Conservation (phyloP, 2,113 vertebrate species). For the Mugil cephalus region DNA sequence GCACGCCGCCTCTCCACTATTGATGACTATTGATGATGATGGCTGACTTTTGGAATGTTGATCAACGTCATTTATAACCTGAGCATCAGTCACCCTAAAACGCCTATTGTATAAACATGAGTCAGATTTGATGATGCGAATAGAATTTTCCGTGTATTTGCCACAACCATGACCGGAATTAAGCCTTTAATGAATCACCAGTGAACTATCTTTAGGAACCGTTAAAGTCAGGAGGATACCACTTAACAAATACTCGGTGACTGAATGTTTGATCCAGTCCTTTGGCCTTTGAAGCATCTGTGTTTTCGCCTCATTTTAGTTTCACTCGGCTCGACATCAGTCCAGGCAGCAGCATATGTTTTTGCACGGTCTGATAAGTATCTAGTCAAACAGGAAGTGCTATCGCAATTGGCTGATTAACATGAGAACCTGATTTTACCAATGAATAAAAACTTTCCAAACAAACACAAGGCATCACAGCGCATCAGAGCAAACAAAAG, state of each 20-base stretch:
- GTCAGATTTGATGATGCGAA: too few relatives aligned
- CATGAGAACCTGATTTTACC: slow-evolving; percentile 60
- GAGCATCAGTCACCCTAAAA: background rate
- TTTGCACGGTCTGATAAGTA: slow-evolving; percentile 57
- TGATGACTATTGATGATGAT: too few relatives aligned
- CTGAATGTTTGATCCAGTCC: slow-evolving; percentile 48
- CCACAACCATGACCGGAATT: background rate
- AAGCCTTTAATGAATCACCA: background rate
- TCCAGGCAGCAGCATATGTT: slow-evolving; percentile 48
- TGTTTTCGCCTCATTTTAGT: slow-evolving; percentile 62
- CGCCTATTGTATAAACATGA: background rate
- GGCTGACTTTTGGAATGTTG: too few relatives aligned
- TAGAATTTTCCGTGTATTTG: too few relatives aligned
- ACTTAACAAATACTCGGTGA: background rate
- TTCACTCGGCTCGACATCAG: slow-evolving; percentile 63
- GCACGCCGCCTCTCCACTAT: too few relatives aligned
- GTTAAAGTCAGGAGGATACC: background rate
- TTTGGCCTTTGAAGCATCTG: slow-evolving; percentile 72
- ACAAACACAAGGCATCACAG: slow-evolving; percentile 52
- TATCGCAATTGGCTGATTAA: slow-evolving; percentile 58
- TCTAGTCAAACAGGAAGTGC: slow-evolving; percentile 60
- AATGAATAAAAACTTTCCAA: slow-evolving; percentile 47
- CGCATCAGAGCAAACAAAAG: too few relatives aligned
- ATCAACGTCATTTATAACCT: background rate
- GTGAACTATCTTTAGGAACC: background rate